Evolutionary conservation across 2,113 vertebrate species (phyloP), one percentile per base, ranked within the genome.

Genomic region (Arvicanthis niloticus): DNA sequence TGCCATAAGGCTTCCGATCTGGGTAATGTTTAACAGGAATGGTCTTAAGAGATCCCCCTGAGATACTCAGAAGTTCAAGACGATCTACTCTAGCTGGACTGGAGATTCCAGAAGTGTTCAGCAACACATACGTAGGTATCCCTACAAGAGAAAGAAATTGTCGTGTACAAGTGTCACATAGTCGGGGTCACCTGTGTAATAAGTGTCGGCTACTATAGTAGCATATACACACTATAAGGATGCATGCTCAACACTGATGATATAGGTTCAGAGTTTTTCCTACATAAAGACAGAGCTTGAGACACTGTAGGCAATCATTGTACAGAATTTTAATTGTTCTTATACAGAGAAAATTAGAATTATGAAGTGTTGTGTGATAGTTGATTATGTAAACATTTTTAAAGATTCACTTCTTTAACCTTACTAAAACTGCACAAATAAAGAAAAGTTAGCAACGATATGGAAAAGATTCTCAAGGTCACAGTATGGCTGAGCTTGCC

Each of bases 71-170:
- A 89, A 99, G 99, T 96, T 99, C 99, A 17, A 99, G 98, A 58
- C 96, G 98, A 97, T 99, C 99, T 10, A 99, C 98, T 96, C 99
- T 99, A 58, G 99, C 99, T 67, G 99, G 99, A 97, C 98, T 97
- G 9, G 97, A 98, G 73, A 99, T 98, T 60, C 99, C 99, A 0
- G 99, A 99, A 89, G 99, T 99, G 98, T 99, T 99, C 62, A 99
- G 98, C 62, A 99, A 98, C 97, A 99, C 99, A 9, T 99, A 99
- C 21, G 99, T 99, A 93, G 99, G 99, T 98, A 99, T 99, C 92
- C 99, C 99, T 99, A 98, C 51, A 96, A 97, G 95, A 98, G 95
- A 89, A 98, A 91, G 95, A 92, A 42, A 62, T 73, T 0, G 16
- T 87, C 6, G 48, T 72, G 53, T 40, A 78, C 7, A 94, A 62